Percentiles rank a stretch among this genome's conserved stretches.
Conservation (phyloP, 2,113 vertebrate species). For the Cryptomyrus ogoouensis region DNA sequence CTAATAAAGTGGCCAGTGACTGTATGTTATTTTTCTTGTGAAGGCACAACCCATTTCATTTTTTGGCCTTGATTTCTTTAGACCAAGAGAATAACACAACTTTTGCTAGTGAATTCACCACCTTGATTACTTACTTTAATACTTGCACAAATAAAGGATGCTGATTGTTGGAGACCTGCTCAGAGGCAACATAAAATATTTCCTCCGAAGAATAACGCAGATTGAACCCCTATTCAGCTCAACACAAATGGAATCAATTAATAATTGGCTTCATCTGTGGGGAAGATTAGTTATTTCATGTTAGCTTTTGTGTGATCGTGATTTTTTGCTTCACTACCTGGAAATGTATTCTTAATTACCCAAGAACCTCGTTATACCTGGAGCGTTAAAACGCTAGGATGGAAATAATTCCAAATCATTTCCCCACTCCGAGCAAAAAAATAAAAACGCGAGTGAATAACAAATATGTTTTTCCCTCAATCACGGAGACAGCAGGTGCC, state of each 20-base stretch:
- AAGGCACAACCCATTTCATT: background rate
- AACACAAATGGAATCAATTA: conserved; percentile 38
- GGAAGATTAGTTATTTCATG: conserved; percentile 36
- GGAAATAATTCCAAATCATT: conserved; percentile 17
- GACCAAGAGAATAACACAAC: background rate
- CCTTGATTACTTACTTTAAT: conserved; percentile 20
- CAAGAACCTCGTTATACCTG: conserved; percentile 28
- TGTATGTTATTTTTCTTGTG: background rate
- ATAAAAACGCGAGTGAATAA: background rate
- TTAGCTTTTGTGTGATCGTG: conserved; percentile 28
- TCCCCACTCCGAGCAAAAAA: background rate
- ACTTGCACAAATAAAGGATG: conserved; percentile 22
- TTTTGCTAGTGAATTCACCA: background rate
- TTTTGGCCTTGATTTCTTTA: background rate
- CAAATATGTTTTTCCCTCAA: conserved; percentile 1
- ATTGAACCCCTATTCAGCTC: conserved; percentile 31
- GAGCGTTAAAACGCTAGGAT: conserved; percentile 16
- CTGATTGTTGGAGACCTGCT: conserved; percentile 28
- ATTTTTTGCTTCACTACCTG: conserved; percentile 36
- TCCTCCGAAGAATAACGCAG: conserved; percentile 29
- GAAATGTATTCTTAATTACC: conserved; percentile 35
- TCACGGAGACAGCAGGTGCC: background rate
- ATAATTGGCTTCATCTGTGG: conserved; percentile 31
- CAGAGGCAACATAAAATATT: conserved; percentile 26
- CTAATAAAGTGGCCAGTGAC: background rate